Evolutionary conservation across 2,113 vertebrate species (phyloP), one percentile per base, ranked within the genome.

Genomic region (Cyphomyrus plagiostoma): DNA sequence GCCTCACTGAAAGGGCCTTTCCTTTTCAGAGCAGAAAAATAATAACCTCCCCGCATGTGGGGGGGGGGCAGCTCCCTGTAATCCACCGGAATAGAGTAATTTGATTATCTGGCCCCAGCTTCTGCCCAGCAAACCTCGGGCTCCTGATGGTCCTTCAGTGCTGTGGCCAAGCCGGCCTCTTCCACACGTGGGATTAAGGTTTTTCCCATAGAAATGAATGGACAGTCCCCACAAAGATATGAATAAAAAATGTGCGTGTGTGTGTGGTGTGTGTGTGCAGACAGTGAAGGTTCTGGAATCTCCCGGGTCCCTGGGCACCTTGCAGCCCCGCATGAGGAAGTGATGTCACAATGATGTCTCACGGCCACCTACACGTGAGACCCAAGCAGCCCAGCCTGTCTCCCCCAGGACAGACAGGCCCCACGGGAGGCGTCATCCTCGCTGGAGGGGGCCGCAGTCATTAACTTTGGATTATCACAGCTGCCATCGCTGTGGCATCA

Each of bases 71-170:
- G 62, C 45, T 83, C 26, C 42, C 45, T 77, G 13, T 90, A 87
- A 87, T 87, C 89, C 84, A n/a, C 85, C 46, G 21, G 62, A 90
- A 87, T 87, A 23, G 48, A 87, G 89, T 90, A 58, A 90, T 87
- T 87, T 90, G 85, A 87, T 87, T 90, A 77, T 46, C 85, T 30
- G 23, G 84, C 45, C 17, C 85, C 42, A 45, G 39, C 89, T 85
- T n/a, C 82, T 46, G 82, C 19, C 82, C 39, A 11, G 21, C 23
- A 46, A 23, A 19, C 39, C 23, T 48, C 10, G 3, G 7, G 82
- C 42, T 10, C 42, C 39, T 46, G 45, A 84, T 48, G 39, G 4
- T n/a, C 35, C 10, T 84, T 4, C 42, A 8, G 42, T 1, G 19
- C 21, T 48, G 82, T 0, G 19, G 82, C 45, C 19, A 3, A 23